A percentile compares a stretch with the other conserved stretches of the same genome.
phyloP scores from a whole-genome alignment of 2,797 vertebrate species.

The Phylloscopus collybita region DNA sequence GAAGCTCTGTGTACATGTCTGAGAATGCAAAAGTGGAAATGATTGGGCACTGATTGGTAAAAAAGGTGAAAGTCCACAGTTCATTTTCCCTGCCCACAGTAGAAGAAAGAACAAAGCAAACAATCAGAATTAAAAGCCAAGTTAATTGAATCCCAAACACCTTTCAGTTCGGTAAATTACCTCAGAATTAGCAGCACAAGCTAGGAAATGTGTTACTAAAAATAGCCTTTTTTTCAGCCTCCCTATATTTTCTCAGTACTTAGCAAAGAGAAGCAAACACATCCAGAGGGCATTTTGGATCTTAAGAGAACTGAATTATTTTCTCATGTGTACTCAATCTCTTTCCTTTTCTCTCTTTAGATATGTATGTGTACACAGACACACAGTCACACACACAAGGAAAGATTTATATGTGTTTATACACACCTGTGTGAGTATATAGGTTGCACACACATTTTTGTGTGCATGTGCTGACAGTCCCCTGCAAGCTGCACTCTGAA shows the following conservation, averaged over 20 bases:
- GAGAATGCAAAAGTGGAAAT: slow-evolving; percentile 20
- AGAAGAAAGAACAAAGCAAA: slow-evolving; percentile 30
- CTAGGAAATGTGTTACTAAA: slow-evolving; percentile 49
- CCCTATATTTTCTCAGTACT: slow-evolving; percentile 2
- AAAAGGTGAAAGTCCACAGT: slow-evolving; percentile 31
- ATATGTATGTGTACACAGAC: not conserved
- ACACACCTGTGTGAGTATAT: not conserved
- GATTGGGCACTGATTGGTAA: slow-evolving; percentile 1
- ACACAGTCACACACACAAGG: not conserved
- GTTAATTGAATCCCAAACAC: slow-evolving; percentile 60
- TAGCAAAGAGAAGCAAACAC: not conserved
- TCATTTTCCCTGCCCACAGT: not conserved
- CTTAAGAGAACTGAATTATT: not conserved
- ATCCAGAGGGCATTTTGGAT: slow-evolving; percentile 15
- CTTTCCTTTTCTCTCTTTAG: not conserved
- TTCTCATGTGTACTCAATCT: not conserved
- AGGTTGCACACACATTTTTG: not conserved
- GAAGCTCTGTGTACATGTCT: not conserved
- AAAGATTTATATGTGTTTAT: not conserved
- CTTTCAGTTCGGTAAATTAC: slow-evolving; percentile 34
- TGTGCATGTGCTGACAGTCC: not conserved
- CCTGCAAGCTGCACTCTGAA: not conserved
- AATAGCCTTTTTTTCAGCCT: slow-evolving; percentile 29
- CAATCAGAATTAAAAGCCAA: slow-evolving; percentile 49
- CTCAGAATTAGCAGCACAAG: not conserved